Conservation (phyloP, 2,113 vertebrate genomes). For the Syrrhaptes paradoxus region DNA sequence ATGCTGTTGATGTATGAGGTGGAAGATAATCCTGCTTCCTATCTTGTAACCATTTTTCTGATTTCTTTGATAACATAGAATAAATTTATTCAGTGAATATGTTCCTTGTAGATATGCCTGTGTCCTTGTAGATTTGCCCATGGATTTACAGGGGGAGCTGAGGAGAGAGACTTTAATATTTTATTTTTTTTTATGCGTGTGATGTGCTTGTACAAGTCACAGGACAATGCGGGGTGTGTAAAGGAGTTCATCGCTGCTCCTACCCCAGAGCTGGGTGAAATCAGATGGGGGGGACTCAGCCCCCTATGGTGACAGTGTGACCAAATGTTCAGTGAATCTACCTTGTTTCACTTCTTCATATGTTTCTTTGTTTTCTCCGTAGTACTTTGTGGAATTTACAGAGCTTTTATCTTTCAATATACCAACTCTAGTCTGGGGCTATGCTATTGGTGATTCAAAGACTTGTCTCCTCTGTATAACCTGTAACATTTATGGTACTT, state of each 20-base stretch:
- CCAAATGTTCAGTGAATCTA: neutral
- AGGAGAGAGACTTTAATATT: neutral
- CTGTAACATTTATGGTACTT: neutral
- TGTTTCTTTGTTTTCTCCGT: neutral
- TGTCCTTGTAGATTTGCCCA: neutral
- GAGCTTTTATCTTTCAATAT: neutral
- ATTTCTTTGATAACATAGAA: neutral
- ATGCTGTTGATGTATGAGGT: neutral
- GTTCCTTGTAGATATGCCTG: neutral
- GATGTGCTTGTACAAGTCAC: neutral
- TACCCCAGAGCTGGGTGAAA: neutral
- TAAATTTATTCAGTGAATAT: neutral
- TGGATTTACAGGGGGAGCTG: neutral
- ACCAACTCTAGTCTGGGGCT: neutral
- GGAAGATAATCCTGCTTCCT: neutral
- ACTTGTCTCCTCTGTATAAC: neutral
- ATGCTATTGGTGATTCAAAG: neutral
- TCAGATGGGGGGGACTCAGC: neutral
- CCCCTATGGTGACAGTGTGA: fast-evolving
- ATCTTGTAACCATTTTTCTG: neutral
- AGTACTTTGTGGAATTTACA: neutral
- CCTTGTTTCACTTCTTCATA: neutral
- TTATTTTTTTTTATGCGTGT: neutral
- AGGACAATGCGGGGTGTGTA: neutral
- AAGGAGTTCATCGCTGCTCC: neutral